These are phyloP conservation scores for Suncus etruscus DNA, from an alignment of 2,113 vertebrate genomes.

Conservation along the genomic window DNA sequence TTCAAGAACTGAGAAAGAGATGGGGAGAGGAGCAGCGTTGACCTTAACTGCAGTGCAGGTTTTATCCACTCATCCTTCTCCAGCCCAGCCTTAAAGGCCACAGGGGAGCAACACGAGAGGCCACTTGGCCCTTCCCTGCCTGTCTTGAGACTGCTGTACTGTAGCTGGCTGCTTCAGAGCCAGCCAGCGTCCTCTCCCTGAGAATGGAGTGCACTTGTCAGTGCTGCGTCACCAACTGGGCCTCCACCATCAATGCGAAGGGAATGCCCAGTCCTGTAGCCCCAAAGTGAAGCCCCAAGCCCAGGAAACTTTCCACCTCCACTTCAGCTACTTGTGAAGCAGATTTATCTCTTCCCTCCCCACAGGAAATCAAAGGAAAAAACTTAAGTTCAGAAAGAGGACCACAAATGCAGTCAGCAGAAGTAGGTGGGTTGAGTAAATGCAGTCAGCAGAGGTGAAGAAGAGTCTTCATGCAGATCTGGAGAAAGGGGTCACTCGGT, in stretches of 20 bases:
- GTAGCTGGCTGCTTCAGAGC: not conserved
- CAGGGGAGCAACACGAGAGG: slow-evolving; percentile 17
- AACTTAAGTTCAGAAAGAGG: not conserved
- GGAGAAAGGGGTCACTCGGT: slow-evolving; percentile 8
- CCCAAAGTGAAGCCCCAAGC: not conserved
- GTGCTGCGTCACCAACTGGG: not conserved
- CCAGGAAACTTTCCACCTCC: not conserved
- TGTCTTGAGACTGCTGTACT: not conserved
- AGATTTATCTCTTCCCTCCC: not conserved
- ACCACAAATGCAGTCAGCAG: not conserved
- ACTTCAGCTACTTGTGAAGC: not conserved
- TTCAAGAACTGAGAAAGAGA: too few relatives aligned
- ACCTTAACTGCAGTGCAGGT: not conserved
- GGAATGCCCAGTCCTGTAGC: not conserved
- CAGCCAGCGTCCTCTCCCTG: not conserved
- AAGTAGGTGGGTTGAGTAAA: not conserved
- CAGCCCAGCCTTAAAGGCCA: not conserved
- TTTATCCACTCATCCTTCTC: not conserved
- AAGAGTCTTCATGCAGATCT: slow-evolving; percentile 16
- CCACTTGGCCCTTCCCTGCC: not conserved
- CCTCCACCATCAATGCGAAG: not conserved
- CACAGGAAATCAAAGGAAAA: slow-evolving; percentile 6
- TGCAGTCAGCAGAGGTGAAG: not conserved
- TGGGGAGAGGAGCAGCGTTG: not conserved
- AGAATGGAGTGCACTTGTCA: not conserved